These are phyloP conservation scores for Sphaeridia pumilis DNA, from an alignment of 2,888 invertebrate genomes.

Conservation along the genomic window DNA sequence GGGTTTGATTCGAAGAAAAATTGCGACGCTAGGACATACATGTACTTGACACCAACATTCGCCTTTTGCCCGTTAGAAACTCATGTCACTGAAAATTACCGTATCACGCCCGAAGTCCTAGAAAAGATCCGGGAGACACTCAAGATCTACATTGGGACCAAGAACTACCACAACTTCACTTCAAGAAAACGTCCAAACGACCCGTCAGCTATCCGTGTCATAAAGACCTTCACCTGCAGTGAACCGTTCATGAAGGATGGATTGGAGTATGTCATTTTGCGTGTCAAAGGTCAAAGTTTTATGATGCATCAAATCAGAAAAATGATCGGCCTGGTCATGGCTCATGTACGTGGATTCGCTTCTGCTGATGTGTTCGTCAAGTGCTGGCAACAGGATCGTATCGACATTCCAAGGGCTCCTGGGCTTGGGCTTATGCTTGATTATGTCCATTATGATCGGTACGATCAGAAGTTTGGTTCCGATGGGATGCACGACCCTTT, in stretches of 20 bases:
- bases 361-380: slow-evolving; percentile 50
- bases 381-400: slow-evolving; percentile 53
- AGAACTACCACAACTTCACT: slow-evolving; percentile 78
- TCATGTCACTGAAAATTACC: slow-evolving; percentile 48
- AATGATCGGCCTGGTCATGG: slow-evolving; percentile 75
- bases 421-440: slow-evolving; percentile 86
- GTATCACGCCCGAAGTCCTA: slow-evolving; percentile 52
- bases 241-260: slow-evolving; percentile 66
- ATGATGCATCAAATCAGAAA: slow-evolving; percentile 98
- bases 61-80: slow-evolving; percentile 59
- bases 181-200: slow-evolving; percentile 76
- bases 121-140: slow-evolving; percentile 57
- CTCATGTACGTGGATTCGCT: slow-evolving; percentile 62
- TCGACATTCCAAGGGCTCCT: slow-evolving; percentile 88
- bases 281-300: slow-evolving; percentile 85
- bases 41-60: slow-evolving; percentile 82
- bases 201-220: slow-evolving; percentile 75
- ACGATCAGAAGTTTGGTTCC: slow-evolving; percentile 70
- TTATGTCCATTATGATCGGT: slow-evolving; percentile 78
- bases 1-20: slow-evolving; percentile 87
- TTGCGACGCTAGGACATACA: slow-evolving; percentile 86
- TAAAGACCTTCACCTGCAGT: slow-evolving; percentile 65
- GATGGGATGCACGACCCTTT: slow-evolving; percentile 76
- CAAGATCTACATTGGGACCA: slow-evolving; percentile 53
- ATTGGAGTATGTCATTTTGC: slow-evolving; percentile 73